Conservation (phyloP, 2,113 vertebrate genomes). For the Datnioides undecimradiatus region DNA sequence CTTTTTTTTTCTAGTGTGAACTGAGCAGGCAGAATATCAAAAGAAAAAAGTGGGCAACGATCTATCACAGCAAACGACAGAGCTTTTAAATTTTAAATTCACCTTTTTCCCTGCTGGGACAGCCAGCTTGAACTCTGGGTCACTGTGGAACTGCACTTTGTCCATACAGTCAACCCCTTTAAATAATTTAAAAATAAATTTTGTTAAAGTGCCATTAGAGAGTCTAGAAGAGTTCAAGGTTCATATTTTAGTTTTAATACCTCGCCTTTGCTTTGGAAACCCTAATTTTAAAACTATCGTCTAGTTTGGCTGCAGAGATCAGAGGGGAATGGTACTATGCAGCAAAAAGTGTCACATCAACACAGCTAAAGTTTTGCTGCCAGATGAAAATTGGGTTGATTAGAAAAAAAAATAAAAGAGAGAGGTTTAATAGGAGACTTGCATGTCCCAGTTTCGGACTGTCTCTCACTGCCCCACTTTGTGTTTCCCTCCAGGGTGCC, state of each 20-base stretch:
- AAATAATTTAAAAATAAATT: slow-evolving; percentile 63
- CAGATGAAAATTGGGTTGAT: slow-evolving; percentile 39
- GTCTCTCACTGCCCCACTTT: slow-evolving; percentile 60
- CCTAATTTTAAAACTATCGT: slow-evolving; percentile 8
- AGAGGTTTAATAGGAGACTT: slow-evolving; percentile 21
- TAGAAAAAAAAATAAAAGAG: slow-evolving; percentile 1
- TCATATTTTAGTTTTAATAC: slow-evolving; percentile 52
- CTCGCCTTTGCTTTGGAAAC: slow-evolving; percentile 25
- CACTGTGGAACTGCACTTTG: slow-evolving; percentile 61
- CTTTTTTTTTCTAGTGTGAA: neutral
- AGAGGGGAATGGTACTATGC: neutral
- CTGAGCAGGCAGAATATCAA: slow-evolving; percentile 37
- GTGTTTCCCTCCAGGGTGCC: slow-evolving; percentile 88
- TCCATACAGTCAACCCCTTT: slow-evolving; percentile 46
- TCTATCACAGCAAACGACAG: slow-evolving; percentile 1
- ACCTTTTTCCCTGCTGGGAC: slow-evolving; percentile 37
- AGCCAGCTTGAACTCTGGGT: slow-evolving; percentile 55
- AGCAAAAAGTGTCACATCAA: slow-evolving; percentile 36
- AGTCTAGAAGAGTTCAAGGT: slow-evolving; percentile 47
- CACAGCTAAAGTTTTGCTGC: slow-evolving; percentile 18
- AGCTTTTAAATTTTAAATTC: slow-evolving; percentile 51
- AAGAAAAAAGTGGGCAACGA: slow-evolving; percentile 25
- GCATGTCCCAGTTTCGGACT: slow-evolving; percentile 64
- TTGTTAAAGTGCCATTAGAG: slow-evolving; percentile 34
- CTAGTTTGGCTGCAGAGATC: neutral